A percentile compares a stretch with the other conserved stretches of the same genome.
Conservation (phyloP, 2,888 invertebrate genomes). For the Melanargia galathea region DNA sequence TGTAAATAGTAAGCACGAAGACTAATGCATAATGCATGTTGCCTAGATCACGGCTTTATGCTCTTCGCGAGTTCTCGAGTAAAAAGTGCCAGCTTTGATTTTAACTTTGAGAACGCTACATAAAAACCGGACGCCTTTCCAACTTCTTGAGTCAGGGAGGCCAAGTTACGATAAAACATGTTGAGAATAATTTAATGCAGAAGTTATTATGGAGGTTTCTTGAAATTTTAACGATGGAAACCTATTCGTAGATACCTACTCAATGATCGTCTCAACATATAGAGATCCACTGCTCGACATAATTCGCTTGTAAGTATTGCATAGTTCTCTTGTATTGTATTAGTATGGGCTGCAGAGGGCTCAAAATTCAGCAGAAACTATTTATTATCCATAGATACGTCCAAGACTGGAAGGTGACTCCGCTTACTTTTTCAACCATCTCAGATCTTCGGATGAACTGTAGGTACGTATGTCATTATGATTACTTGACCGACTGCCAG, state of each 20-base stretch:
- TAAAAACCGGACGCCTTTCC: not conserved
- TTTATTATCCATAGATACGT: no score
- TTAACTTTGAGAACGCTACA: slow-evolving; percentile 9
- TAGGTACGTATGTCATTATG: no score
- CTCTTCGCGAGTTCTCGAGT: slow-evolving; percentile 1
- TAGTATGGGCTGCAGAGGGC: no score
- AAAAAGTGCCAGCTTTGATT: slow-evolving; percentile 14
- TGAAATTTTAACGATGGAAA: not conserved
- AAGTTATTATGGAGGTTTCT: not conserved
- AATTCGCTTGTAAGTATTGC: no score
- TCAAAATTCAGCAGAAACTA: no score
- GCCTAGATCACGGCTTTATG: slow-evolving; percentile 8
- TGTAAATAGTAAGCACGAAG: slow-evolving; percentile 14
- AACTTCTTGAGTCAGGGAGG: not conserved
- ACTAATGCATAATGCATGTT: slow-evolving; percentile 20
- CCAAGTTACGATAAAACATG: slow-evolving; percentile 4
- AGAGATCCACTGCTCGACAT: no score
- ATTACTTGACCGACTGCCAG: no score
- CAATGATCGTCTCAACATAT: no score
- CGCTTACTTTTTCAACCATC: no score
- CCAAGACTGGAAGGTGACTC: no score
- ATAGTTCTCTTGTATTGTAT: no score
- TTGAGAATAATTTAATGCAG: not conserved
- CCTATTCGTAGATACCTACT: not conserved
- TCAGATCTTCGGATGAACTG: no score